Evolutionary conservation across 2,113 vertebrate species (phyloP).

Genomic region (Leiothrix lutea): DNA sequence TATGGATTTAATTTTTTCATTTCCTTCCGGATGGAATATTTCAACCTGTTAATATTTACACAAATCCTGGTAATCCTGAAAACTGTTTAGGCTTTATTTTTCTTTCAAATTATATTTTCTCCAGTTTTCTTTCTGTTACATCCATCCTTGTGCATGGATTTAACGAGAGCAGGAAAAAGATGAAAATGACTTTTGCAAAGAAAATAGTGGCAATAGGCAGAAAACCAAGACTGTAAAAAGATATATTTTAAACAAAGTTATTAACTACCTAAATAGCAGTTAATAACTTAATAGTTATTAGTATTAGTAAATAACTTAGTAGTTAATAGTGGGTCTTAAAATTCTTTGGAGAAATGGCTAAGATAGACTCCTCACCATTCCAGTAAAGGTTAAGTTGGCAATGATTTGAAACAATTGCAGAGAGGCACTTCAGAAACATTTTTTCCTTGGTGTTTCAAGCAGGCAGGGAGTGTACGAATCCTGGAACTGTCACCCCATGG

Average conservation of each 20-base stretch:
- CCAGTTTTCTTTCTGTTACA: neutral
- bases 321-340: neutral
- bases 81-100: neutral
- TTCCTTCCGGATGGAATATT: neutral
- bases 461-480: neutral
- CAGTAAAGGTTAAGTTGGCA: neutral
- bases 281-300: too few species aligned
- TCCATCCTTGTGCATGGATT: neutral
- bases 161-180: neutral
- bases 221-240: neutral
- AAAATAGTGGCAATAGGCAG: neutral
- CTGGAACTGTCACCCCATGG: neutral
- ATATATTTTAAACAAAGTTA: neutral
- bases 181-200: neutral
- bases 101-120: neutral
- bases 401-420: neutral
- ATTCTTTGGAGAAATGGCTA: neutral
- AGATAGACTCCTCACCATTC: neutral
- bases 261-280: neutral
- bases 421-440: neutral
- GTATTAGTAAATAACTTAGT: too few species aligned
- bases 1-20: conserved; percentile 16
- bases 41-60: neutral
- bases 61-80: conserved; percentile 22
- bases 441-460: neutral